Conservation (phyloP, 2,888 invertebrate genomes). For the Sipha maydis region DNA sequence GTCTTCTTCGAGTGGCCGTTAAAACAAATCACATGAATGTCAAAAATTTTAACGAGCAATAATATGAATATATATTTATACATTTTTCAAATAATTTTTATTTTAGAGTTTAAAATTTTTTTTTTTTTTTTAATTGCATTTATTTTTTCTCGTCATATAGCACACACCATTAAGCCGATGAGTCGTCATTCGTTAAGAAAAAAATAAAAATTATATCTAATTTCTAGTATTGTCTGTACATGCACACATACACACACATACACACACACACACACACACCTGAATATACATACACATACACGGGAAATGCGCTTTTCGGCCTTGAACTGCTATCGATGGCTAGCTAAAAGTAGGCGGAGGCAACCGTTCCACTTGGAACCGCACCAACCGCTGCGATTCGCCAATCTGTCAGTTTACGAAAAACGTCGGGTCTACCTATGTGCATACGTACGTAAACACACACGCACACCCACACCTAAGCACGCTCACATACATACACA, state of each 20-base stretch:
- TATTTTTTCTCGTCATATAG: not conserved
- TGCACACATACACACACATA: not conserved
- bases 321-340: conserved; percentile 46
- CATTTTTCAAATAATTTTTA: too few species aligned
- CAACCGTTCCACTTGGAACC: conserved; percentile 55
- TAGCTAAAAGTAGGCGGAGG: conserved; percentile 33
- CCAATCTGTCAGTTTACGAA: not conserved
- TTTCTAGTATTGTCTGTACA: conserved; percentile 5
- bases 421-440: not conserved
- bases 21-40: not conserved
- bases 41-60: not conserved
- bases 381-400: conserved; percentile 31
- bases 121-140: not conserved
- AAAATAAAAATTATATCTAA: not conserved
- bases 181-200: not conserved
- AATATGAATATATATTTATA: not conserved
- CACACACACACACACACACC: not conserved
- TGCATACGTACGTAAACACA: not conserved
- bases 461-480: not conserved
- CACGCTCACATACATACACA: not conserved
- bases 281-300: not conserved
- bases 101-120: not conserved
- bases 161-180: not conserved
- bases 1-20: not conserved
- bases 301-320: conserved; percentile 55